Base-by-base conservation (phyloP, 1,140 invertebrate genomes). In the Drosophila arawakana region DNA sequence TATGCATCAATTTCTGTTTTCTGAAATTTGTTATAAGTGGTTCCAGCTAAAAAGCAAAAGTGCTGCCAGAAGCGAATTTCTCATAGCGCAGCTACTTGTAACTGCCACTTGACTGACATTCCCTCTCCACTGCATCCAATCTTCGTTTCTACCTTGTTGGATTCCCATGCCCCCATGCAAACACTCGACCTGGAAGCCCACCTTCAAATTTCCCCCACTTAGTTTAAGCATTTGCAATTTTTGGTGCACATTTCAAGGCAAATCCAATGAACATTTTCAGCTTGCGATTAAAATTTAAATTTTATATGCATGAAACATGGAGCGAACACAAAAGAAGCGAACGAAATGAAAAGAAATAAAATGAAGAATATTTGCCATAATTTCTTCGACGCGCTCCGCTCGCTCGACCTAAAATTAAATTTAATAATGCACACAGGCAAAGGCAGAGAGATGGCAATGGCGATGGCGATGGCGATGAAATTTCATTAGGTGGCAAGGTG, bases 261-360 rank as follows among this genome's bases (percentile, higher is more conserved):
- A 74, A 74, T 70, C 50, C 66, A 74, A 74, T 74, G 69, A 69
- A 75, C 52, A 72, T 73, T 82, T 74, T 55, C 41, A 54, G 44
- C 73, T 44, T 55, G 66, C 76, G 62, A 82, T 86, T 83, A 86
- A 86, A 88, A 86, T 80, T 82, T 86, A 86, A 86, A 86, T 88
- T 82, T 82, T 62, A 82, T 82, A 82, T 58, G 43, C 66, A 50
- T 15, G 21, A 34, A 65, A 41, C 9, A 43, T 11, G 21, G 25
- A 65, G 30, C 9, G 43, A 54, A 49, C 2, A 66, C 11, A 25
- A 46, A 39, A 49, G 44, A 49, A 52, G 5, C 34, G 43, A 52
- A 43, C 46, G 7, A 62, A 62, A 62, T 13, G 30, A 55, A 41
- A 37, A 10, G 52, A 39, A 70, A 69, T 62, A 10, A 58, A 47